Evolutionary conservation across 2,888 invertebrate species (phyloP).

Genomic region (Polia nebulosa): DNA sequence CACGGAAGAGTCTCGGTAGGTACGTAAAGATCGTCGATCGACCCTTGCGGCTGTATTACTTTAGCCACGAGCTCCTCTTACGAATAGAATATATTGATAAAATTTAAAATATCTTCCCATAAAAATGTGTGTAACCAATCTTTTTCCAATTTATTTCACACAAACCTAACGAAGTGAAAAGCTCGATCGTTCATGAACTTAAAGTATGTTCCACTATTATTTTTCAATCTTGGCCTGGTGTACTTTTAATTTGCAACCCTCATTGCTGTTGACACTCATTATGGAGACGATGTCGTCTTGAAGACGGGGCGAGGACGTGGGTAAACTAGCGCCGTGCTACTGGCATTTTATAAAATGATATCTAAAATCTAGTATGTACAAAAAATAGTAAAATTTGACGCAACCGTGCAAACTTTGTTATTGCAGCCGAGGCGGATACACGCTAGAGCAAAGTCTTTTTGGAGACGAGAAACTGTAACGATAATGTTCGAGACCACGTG

Average conservation of each 20-base stretch:
- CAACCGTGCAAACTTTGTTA: no score
- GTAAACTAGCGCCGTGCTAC: conserved; percentile 8
- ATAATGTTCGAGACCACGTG: no score
- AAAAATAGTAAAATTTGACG: no score
- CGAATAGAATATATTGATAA: no score
- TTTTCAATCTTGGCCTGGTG: conserved; percentile 51
- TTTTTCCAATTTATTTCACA: conserved; percentile 1
- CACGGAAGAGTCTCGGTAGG: no score
- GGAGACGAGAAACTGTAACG: no score
- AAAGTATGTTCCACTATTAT: conserved; percentile 40
- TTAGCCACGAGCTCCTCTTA: no score
- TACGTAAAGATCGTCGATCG: no score
- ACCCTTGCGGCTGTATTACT: no score
- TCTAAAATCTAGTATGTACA: no score
- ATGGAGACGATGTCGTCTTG: conserved; percentile 32
- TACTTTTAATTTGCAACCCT: conserved; percentile 51
- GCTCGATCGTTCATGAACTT: background rate
- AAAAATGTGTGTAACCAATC: background rate
- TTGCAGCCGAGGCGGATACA: no score
- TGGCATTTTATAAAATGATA: conserved; percentile 1
- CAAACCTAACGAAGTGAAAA: background rate
- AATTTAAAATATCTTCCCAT: background rate
- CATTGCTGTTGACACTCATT: conserved; percentile 42
- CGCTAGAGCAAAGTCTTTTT: no score
- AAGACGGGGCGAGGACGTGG: conserved; percentile 12